A percentile compares a stretch with the other conserved stretches of the same genome.
Conservation (phyloP, 2,113 vertebrate species). For the Halcyon senegalensis region DNA sequence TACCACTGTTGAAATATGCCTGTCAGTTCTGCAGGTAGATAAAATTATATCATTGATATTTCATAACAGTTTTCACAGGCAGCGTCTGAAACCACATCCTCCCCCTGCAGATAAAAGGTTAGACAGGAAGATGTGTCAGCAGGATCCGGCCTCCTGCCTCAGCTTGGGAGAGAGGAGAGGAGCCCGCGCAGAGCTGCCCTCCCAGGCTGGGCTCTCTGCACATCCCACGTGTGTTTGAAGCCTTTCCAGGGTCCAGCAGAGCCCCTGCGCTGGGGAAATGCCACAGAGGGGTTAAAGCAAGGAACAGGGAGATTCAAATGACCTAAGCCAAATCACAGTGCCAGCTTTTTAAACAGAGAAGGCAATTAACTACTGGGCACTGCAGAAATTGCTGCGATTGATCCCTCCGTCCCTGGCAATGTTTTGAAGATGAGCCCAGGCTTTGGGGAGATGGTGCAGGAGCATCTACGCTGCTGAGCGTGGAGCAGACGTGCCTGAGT, state of each 20-base stretch:
- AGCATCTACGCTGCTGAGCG: background rate
- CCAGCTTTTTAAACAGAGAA: background rate
- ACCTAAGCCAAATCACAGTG: background rate
- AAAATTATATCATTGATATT: constrained; percentile 34
- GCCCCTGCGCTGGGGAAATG: fast-evolving
- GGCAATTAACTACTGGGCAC: background rate
- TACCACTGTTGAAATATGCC: constrained; percentile 21
- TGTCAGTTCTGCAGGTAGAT: constrained; percentile 50
- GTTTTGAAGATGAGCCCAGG: background rate
- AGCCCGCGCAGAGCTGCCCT: background rate
- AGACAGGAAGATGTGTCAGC: background rate
- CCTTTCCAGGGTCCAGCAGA: background rate
- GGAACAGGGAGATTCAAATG: background rate
- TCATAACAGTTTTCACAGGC: background rate
- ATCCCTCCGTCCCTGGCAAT: background rate
- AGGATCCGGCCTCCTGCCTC: background rate
- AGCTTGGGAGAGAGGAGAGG: fast-evolving
- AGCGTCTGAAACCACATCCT: background rate
- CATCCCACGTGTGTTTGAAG: background rate
- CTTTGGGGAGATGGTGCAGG: background rate
- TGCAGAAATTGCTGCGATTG: background rate
- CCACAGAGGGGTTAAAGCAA: background rate
- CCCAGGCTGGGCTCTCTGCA: background rate
- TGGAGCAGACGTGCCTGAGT: fast-evolving
- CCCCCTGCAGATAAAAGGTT: background rate